These are phyloP conservation scores for Tipula confusa DNA, from an alignment of 2,888 invertebrate genomes.

Conservation along the genomic window DNA sequence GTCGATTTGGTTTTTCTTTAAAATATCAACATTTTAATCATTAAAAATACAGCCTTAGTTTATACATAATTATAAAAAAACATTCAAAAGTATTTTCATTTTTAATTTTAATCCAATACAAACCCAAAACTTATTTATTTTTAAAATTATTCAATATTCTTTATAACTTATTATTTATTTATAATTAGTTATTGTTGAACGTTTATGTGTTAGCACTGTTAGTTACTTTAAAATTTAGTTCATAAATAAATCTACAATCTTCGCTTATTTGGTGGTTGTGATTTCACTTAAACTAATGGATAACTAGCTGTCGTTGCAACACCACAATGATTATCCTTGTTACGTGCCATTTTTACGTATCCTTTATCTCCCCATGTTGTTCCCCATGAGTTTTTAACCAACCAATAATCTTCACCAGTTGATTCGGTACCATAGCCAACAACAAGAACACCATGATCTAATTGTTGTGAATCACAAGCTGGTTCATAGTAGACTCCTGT, in stretches of 20 bases:
- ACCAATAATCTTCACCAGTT: slow-evolving; percentile 58
- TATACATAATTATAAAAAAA: background rate
- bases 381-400: slow-evolving; percentile 69
- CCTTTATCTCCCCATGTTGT: slow-evolving; percentile 75
- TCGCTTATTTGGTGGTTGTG: background rate
- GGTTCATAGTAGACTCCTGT: slow-evolving; percentile 77
- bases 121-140: background rate
- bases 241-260: background rate
- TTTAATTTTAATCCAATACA: background rate
- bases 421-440: slow-evolving; percentile 49
- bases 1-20: background rate
- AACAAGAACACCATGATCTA: slow-evolving; percentile 70
- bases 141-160: background rate
- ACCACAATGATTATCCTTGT: slow-evolving; percentile 80
- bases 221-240: background rate
- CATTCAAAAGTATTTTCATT: background rate
- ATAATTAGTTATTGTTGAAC: slow-evolving; percentile 3
- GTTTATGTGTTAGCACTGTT: background rate
- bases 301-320: slow-evolving; percentile 79
- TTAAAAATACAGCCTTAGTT: slow-evolving; percentile 9
- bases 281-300: slow-evolving; percentile 67
- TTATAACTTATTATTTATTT: background rate
- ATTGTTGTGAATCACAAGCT: slow-evolving; percentile 62
- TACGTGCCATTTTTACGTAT: slow-evolving; percentile 84
- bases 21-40: background rate